These are phyloP conservation scores for Ictalurus furcatus DNA, from an alignment of 2,113 vertebrate genomes.

Conservation along the genomic window DNA sequence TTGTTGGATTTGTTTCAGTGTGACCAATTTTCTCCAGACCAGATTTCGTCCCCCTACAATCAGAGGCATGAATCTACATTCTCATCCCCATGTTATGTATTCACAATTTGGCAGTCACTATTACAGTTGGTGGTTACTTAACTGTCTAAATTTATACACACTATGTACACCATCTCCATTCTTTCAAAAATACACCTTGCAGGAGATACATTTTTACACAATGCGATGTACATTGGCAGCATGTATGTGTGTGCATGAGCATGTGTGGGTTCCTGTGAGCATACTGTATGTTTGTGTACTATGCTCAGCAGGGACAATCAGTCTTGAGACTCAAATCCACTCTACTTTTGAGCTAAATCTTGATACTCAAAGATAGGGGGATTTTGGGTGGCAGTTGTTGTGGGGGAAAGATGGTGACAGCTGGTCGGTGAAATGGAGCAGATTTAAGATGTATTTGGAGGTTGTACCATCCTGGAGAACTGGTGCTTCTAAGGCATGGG, in stretches of 20 bases:
- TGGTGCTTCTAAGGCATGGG: constrained; percentile 10
- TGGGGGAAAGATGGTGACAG: constrained; percentile 29
- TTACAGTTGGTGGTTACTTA: constrained; percentile 63
- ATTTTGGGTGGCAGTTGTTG: constrained; percentile 46
- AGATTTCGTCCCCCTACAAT: neutral
- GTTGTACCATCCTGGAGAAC: neutral
- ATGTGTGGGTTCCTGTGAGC: constrained; percentile 74
- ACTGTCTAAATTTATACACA: constrained; percentile 98
- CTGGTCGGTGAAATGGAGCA: neutral
- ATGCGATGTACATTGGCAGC: constrained; percentile 32
- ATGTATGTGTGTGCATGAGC: neutral
- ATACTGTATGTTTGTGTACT: constrained; percentile 82
- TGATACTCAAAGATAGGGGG: constrained; percentile 67
- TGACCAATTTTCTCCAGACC: neutral
- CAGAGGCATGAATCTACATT: neutral
- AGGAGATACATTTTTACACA: constrained; percentile 40
- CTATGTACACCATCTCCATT: constrained; percentile 90
- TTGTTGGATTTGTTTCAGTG: neutral
- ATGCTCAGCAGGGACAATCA: constrained; percentile 84
- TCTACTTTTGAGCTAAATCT: constrained; percentile 65
- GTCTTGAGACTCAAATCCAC: constrained; percentile 71
- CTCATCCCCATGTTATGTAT: neutral
- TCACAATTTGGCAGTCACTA: constrained; percentile 15
- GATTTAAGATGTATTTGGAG: neutral
- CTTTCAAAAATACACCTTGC: constrained; percentile 64